Evolutionary conservation across 2,888 invertebrate genomes (phyloP), one percentile per base, ranked within the genome.

Genomic region (Drosophila testacea): DNA sequence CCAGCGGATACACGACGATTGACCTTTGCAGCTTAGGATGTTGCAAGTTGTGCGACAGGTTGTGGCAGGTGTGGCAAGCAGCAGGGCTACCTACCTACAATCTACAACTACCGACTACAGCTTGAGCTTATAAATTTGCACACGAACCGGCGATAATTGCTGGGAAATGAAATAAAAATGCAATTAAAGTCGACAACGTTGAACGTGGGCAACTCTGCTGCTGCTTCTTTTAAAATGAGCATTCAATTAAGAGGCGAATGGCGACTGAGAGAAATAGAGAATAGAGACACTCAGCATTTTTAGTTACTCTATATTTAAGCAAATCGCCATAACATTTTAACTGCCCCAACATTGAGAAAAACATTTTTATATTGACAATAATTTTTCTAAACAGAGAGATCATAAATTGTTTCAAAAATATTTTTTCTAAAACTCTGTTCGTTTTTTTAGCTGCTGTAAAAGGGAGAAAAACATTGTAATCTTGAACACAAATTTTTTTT

Each of bases 101-200:
- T 2, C 32, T 32, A 32, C 32, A 32, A 7, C 38, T 61, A 63
- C 30, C 47, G 34, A 54, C 42, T 50, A 47, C 63, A 61, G 52
- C 69, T 50, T 59, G 69, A 73, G 73, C 75, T 83, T 81, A 86
- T 77, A 79, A 78, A 83, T 76, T 83, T 80, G 79, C 82, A 74
- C 86, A 82, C 73, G 79, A 79, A 88, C 81, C 73, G 74, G 81
- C 81, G 78, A 88, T 90, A 90, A 90, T 90, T 90, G 89, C 90
- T 88, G 79, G 79, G 77, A 90, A 90, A 90, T 90, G 81, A 90
- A 89, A 89, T 89, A 84, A 86, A 90, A 90, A 90, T 90, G 89
- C 90, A 89, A 90, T 90, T 90, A 90, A 85, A 88, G 82, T 82
- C 73, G 62, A 73, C 73, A 59, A 71, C 70, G 77, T 51, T 56